These are phyloP conservation scores for Nyleta sp. DNA, from an alignment of 2,888 invertebrate genomes.

Conservation along the genomic window DNA sequence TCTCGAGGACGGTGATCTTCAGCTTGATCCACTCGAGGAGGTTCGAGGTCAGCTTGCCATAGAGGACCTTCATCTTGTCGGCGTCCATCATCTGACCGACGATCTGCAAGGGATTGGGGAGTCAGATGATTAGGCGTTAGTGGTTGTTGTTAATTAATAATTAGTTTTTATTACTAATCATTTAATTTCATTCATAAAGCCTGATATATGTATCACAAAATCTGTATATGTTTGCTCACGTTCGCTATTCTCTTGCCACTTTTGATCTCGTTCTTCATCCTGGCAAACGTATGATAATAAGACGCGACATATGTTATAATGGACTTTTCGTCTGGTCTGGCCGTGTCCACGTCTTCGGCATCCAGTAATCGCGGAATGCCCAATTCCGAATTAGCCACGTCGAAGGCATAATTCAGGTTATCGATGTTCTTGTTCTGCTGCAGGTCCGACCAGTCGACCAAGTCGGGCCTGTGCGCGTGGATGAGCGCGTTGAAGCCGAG, in stretches of 20 bases:
- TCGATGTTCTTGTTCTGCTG: conserved; percentile 93
- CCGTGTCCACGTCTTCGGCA: conserved; percentile 98
- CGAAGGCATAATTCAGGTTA: conserved; percentile 99
- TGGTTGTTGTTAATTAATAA: no score
- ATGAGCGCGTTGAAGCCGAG: conserved; percentile 99
- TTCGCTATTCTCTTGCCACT: conserved; percentile 98
- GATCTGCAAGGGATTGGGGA: conserved; percentile 86
- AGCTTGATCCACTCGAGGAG: conserved; percentile 96
- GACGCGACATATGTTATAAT: conserved; percentile 99
- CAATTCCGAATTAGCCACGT: conserved; percentile 95
- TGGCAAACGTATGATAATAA: conserved; percentile 99
- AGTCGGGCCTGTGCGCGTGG: conserved; percentile 98
- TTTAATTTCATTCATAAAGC: no score
- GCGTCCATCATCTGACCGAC: conserved; percentile 98
- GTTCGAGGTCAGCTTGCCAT: conserved; percentile 92
- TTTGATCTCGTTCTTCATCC: conserved; percentile 99
- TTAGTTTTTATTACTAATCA: no score
- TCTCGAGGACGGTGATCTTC: conserved; percentile 92
- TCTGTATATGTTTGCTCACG: no score
- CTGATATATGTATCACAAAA: no score
- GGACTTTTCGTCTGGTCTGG: conserved; percentile 98
- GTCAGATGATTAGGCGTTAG: no score
- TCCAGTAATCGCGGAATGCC: conserved; percentile 97
- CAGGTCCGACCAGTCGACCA: conserved; percentile 93
- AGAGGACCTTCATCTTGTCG: conserved; percentile 95